Evolutionary conservation across 2,113 vertebrate genomes (phyloP).

Genomic region (Synodontis membranacea): DNA sequence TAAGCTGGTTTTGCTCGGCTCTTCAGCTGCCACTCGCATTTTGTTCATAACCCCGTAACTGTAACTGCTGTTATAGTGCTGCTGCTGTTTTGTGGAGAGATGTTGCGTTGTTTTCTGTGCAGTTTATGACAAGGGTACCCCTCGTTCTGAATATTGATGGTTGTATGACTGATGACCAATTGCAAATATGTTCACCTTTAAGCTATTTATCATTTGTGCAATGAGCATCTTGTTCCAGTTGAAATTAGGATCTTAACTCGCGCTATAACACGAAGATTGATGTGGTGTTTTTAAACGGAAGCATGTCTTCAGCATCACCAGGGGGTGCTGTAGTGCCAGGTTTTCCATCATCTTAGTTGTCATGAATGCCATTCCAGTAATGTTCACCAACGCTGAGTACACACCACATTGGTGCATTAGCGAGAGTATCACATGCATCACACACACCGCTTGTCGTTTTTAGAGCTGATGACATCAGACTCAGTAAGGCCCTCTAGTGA

Average conservation of each 20-base stretch:
- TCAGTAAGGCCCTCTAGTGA: constrained; percentile 35
- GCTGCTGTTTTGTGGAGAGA: constrained; percentile 26
- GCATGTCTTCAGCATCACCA: constrained; percentile 67
- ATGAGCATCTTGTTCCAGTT: neutral
- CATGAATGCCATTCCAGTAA: constrained; percentile 51
- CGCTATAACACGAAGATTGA: neutral
- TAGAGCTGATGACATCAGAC: constrained; percentile 5
- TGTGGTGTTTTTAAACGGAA: constrained; percentile 60
- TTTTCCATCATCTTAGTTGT: constrained; percentile 61
- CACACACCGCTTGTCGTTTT: neutral
- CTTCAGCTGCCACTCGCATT: constrained; percentile 64
- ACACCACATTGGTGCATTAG: constrained; percentile 6
- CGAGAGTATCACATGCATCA: neutral
- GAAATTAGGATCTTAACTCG: neutral
- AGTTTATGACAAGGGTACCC: constrained; percentile 3
- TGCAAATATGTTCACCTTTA: constrained; percentile 1
- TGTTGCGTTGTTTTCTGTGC: constrained; percentile 22
- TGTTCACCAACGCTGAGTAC: constrained; percentile 34
- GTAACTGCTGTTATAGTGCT: constrained; percentile 29
- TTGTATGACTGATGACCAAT: constrained; percentile 9
- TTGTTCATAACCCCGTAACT: constrained; percentile 43
- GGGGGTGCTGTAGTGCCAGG: constrained; percentile 72
- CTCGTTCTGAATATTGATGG: constrained; percentile 9
- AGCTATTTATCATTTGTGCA: neutral
- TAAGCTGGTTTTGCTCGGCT: constrained; percentile 56